phyloP scores from a whole-genome alignment of 2,888 invertebrate species.

The Harpalus rubripes region DNA sequence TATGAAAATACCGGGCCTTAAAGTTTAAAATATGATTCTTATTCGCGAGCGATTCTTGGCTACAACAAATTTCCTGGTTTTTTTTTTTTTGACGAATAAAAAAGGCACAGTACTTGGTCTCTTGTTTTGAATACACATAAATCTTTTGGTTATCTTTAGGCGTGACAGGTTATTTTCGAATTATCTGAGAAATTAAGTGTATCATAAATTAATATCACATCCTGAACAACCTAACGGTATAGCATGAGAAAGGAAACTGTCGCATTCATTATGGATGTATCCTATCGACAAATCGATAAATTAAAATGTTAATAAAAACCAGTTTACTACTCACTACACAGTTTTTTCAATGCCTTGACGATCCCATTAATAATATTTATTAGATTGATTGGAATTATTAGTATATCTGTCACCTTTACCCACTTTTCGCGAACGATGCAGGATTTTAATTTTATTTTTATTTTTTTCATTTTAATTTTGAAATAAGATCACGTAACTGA shows the following conservation, averaged over 20 bases:
- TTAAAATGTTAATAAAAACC: conserved; percentile 50
- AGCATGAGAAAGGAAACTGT: conserved; percentile 31
- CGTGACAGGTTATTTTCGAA: conserved; percentile 46
- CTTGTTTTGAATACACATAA: conserved; percentile 50
- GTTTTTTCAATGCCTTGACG: conserved; percentile 26
- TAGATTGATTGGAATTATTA: conserved; percentile 1
- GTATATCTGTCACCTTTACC: not conserved
- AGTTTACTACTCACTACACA: conserved; percentile 23
- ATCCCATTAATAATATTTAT: conserved; percentile 39
- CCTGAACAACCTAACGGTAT: conserved; percentile 22
- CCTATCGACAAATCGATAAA: conserved; percentile 44
- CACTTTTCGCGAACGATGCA: not conserved
- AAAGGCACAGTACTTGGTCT: not conserved
- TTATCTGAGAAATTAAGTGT: conserved; percentile 49
- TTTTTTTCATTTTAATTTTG: not conserved
- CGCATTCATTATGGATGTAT: conserved; percentile 48
- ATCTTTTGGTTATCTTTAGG: conserved; percentile 27
- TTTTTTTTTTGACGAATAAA: not conserved
- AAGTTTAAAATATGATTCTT: no score
- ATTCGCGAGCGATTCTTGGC: not conserved
- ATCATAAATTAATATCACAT: conserved; percentile 51
- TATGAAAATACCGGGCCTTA: no score
- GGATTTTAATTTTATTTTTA: not conserved
- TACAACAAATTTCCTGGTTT: not conserved
- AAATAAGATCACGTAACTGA: no score